Base-by-base conservation (phyloP, 2,113 vertebrate species). In the Patagioenas fasciata region DNA sequence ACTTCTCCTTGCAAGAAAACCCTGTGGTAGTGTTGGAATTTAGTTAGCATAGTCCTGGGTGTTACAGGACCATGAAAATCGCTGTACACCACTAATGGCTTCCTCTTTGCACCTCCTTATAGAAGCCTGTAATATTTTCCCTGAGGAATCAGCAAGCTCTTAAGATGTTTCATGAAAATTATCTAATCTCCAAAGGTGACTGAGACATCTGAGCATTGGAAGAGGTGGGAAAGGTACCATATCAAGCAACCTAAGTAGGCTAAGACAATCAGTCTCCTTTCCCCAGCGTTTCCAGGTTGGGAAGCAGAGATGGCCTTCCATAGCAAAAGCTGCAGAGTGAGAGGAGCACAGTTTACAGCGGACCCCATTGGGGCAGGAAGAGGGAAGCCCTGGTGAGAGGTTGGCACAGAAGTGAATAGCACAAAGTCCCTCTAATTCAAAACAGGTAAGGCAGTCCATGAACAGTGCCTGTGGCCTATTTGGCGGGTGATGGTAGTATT, bases 271-370 rank as follows among this genome's bases (percentile, higher is more conserved):
- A 64, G 44, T 53, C 8, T 73, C 53, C 82, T 62, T 85, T 47
- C 88, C 72, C 58, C 82, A 26, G 61, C 11, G 13, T 96, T 93
- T 97, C 92, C 94, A 85, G 95, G 78, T 9, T 15, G 51, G 78
- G 80, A 88, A 64, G 16, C 1, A 2, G 32, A 74, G 44, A 8
- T 28, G 42, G 58, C 61, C 50, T 71, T 64, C 73, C 67, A 60
- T 95, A 87, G 78, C 44, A 58, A 79, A 69, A 94, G 79, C 77
- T 93, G 50, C 77, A 91, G 73, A 92, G 94, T 94, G 93, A 95
- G 93, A 93, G 90, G 85, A 92, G 95, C 81, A 62, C 54, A 34
- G 32, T 16, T 32, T 75, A 17, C 40, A 40, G 21, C 32, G 92
- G 91, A 81, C 67, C 96, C 90, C 34, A 17, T 31, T 82, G 92